A percentile compares a stretch with the other conserved stretches of the same genome.
Conservation (phyloP, 2,113 vertebrate genomes). For the Caretta caretta region DNA sequence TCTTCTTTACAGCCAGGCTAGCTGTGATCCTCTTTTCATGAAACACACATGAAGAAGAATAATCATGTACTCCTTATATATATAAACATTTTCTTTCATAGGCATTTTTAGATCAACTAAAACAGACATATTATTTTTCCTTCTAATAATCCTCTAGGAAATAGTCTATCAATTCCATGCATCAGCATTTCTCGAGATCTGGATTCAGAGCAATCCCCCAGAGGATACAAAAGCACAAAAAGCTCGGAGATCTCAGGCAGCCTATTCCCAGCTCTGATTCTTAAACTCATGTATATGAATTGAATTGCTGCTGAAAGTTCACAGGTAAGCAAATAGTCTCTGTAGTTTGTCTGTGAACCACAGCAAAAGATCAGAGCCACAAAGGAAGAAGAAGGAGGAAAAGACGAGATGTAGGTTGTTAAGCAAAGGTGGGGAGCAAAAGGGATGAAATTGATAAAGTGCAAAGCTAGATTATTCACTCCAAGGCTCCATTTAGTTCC, state of each 20-base stretch:
- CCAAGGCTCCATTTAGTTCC: conserved; percentile 71
- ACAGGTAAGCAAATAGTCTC: conserved; percentile 6
- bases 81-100: not conserved
- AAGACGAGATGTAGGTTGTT: conserved; percentile 60
- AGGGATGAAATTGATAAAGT: conserved; percentile 74
- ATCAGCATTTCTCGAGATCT: not conserved
- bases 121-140: not conserved
- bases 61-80: not conserved
- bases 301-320: conserved; percentile 28
- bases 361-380: conserved; percentile 26
- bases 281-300: not conserved
- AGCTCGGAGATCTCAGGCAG: not conserved
- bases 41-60: not conserved
- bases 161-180: not conserved
- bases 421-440: conserved; percentile 68
- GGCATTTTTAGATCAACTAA: conserved; percentile 5
- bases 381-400: conserved; percentile 20
- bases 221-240: not conserved
- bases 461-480: conserved; percentile 72
- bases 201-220: conserved; percentile 4
- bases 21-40: too few relatives aligned
- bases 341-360: conserved; percentile 13
- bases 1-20: too few relatives aligned
- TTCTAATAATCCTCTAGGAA: not conserved
- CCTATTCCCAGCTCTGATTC: conserved; percentile 19